Evolutionary conservation across 2,113 vertebrate genomes (phyloP), one percentile per base, ranked within the genome.

Genomic region (Ameiurus melas): DNA sequence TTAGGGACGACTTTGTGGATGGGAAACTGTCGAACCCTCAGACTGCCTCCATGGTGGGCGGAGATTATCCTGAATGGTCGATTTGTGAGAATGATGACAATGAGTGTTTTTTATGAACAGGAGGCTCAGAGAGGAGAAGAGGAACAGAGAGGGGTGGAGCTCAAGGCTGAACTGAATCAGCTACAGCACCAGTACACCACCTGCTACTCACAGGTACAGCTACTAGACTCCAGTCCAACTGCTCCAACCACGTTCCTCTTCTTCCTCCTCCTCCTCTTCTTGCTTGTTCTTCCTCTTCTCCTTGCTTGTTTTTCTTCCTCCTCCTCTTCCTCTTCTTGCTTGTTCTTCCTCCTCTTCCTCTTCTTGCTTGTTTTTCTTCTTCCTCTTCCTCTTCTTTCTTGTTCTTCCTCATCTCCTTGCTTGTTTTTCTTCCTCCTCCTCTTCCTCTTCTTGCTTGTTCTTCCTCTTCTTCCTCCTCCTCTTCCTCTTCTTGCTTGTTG

Each of bases 121-220:
- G 84, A 79, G 27, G 55, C 62, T 27, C 79, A 71, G 43, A 77
- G 39, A 83, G 84, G 25, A 27, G 85, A 86, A 19, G 85, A 66
- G 62, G 88, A 90, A 57, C 84, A 91, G 68, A 89, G 83, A 71
- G 39, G 53, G 55, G 58, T 66, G 25, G 84, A 84, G 55, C 36
- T 92, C 5, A 88, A 90, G 60, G 85, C 84, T 22, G 88, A 91
- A 60, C 85, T 86, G 88, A 60, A 70, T 39, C 86, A 90, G 39
- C 79, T 92, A 33, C 87, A 86, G 16, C 86, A 90, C 71, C 91
- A 91, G 82, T 91, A 90, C 84, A 89, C 86, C 71, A 88, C 87
- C 85, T 94, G 93, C 88, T 92, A 88, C 88, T 78, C 86, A 16
- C 91, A 92, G 90, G 93, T 93, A 57, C 57, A 30, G 9, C 3